Conservation (phyloP, 2,113 vertebrate species). For the Perognathus longimembris region DNA sequence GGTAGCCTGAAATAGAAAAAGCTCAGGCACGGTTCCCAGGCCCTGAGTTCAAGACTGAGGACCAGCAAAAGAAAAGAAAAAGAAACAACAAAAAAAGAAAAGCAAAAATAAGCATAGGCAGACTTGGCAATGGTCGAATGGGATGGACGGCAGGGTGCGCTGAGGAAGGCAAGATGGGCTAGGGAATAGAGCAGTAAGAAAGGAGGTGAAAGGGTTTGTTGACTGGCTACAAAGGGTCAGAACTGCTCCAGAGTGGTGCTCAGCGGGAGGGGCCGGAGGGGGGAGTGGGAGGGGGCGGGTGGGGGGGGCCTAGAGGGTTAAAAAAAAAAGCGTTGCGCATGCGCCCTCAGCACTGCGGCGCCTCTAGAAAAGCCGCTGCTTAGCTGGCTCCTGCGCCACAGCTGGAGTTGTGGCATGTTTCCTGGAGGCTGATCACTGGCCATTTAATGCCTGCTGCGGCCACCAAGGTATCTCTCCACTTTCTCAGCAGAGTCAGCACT, state of each 20-base stretch:
- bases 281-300: accelerated
- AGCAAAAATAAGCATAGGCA: not conserved
- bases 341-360: conserved; percentile 21
- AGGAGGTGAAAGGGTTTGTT: no score
- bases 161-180: not conserved
- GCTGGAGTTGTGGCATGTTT: not conserved
- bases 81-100: no score
- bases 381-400: not conserved
- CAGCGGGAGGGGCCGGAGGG: no score
- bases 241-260: no score
- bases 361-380: not conserved
- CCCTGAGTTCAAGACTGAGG: no score
- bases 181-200: no score
- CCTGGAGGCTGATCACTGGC: no score
- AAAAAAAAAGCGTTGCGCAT: conserved; percentile 20
- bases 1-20: no score
- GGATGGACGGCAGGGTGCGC: not conserved
- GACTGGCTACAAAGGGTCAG: no score
- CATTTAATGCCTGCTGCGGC: not conserved
- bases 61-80: no score
- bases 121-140: not conserved
- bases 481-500: not conserved
- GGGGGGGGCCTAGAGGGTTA: accelerated
- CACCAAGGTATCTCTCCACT: not conserved
- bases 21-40: no score